A percentile compares a stretch with the other conserved stretches of the same genome.
phyloP scores from a whole-genome alignment of 2,888 invertebrate genomes.

The Heliothis peltigera region DNA sequence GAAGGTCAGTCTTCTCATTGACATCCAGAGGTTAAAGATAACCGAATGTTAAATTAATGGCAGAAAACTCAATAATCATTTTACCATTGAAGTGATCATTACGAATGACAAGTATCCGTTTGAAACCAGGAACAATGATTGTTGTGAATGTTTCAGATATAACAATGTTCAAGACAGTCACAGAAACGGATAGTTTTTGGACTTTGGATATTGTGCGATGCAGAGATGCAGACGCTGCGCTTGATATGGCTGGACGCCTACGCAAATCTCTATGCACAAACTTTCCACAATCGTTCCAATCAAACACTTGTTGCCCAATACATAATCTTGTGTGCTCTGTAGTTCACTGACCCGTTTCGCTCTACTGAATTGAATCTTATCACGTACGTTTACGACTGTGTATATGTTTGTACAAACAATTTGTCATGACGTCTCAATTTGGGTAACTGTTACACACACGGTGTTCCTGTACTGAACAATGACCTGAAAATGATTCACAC shows the following conservation, averaged over 20 bases:
- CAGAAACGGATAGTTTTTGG: background rate
- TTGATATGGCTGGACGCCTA: background rate
- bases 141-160: background rate
- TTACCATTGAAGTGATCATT: too few species aligned
- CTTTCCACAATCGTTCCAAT: slow-evolving; percentile 42
- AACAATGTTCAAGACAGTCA: background rate
- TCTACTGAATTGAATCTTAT: slow-evolving; percentile 78
- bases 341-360: slow-evolving; percentile 76
- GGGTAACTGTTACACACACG: slow-evolving; percentile 83
- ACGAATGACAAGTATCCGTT: background rate
- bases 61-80: too few species aligned
- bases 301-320: slow-evolving; percentile 57
- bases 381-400: slow-evolving; percentile 73
- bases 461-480: slow-evolving; percentile 76
- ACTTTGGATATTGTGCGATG: slow-evolving; percentile 1
- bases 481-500: slow-evolving; percentile 86
- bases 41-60: background rate
- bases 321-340: slow-evolving; percentile 54
- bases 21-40: slow-evolving; percentile 2
- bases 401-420: slow-evolving; percentile 80
- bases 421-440: slow-evolving; percentile 84
- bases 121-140: background rate
- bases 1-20: background rate
- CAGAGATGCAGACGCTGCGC: slow-evolving; percentile 2
- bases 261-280: slow-evolving; percentile 20